Evolutionary conservation across 37 sponge, comb jelly and placozoan genomes (phyloP).

Genomic region (Chondrosia reniformis): DNA sequence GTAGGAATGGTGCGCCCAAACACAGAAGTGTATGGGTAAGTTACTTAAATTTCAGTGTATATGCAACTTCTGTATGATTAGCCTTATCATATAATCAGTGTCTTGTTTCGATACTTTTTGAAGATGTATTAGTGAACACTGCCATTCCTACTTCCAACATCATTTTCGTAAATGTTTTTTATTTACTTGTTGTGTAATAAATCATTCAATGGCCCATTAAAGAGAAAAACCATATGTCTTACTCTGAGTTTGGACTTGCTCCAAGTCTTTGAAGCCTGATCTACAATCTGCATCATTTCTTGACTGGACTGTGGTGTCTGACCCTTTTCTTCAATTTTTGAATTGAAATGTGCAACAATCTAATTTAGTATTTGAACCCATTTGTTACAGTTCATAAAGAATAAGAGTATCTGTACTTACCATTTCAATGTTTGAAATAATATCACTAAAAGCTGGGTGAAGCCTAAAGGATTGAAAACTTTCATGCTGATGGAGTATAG

Average conservation of each 20-base stretch:
- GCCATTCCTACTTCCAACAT: too few species aligned
- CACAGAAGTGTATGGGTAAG: too few species aligned
- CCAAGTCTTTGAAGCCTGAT: constrained; percentile 74
- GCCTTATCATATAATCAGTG: too few species aligned
- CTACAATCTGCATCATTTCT: constrained; percentile 68
- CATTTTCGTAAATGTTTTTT: too few species aligned
- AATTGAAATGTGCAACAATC: constrained; percentile 75
- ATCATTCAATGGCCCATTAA: too few species aligned
- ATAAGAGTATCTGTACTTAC: constrained; percentile 48
- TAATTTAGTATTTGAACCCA: constrained; percentile 12
- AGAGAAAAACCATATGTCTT: background rate
- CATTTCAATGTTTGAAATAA: constrained; percentile 85
- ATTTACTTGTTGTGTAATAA: too few species aligned
- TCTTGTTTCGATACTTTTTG: too few species aligned
- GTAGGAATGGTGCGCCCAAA: too few species aligned
- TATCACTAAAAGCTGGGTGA: constrained; percentile 76
- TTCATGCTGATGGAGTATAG: constrained; percentile 85
- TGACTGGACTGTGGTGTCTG: constrained; percentile 69
- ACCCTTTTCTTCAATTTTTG: constrained; percentile 49
- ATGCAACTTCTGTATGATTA: too few species aligned
- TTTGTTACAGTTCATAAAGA: background rate
- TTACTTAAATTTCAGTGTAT: too few species aligned
- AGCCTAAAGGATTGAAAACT: constrained; percentile 71
- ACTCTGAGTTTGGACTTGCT: constrained; percentile 80
- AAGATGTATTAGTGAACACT: too few species aligned